phyloP scores from a whole-genome alignment of 2,888 invertebrate genomes.

The Lissonota sp. region DNA sequence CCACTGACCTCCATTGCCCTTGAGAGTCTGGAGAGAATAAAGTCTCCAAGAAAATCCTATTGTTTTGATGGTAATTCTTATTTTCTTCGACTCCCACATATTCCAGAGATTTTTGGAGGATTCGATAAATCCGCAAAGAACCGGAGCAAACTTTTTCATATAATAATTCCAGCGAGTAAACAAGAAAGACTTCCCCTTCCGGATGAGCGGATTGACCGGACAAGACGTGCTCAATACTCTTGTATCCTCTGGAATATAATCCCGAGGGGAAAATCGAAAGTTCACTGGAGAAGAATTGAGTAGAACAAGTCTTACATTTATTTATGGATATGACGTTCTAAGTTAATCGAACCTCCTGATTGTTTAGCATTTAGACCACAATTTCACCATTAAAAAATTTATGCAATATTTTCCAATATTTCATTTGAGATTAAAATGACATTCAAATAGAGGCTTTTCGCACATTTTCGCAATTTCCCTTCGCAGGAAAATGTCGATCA shows the following conservation, averaged over 20 bases:
- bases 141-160: constrained; percentile 7
- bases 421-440: too few species aligned
- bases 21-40: too few species aligned
- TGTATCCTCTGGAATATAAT: constrained; percentile 27
- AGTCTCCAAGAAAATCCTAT: neutral
- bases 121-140: constrained; percentile 33
- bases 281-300: constrained; percentile 17
- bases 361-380: too few species aligned
- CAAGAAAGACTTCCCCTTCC: constrained; percentile 21
- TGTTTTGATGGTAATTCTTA: neutral
- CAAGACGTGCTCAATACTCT: constrained; percentile 42
- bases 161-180: constrained; percentile 39
- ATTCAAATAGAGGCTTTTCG: too few species aligned
- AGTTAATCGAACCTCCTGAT: neutral
- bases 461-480: constrained; percentile 29
- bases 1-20: too few species aligned
- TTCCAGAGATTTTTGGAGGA: neutral
- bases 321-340: constrained; percentile 5
- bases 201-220: constrained; percentile 28
- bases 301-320: too few species aligned
- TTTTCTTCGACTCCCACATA: neutral
- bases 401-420: too few species aligned
- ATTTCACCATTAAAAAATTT: too few species aligned
- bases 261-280: constrained; percentile 25
- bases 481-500: constrained; percentile 2